Base-by-base conservation (phyloP, 2,888 invertebrate species). In the Nephrocerus scutellatus region DNA sequence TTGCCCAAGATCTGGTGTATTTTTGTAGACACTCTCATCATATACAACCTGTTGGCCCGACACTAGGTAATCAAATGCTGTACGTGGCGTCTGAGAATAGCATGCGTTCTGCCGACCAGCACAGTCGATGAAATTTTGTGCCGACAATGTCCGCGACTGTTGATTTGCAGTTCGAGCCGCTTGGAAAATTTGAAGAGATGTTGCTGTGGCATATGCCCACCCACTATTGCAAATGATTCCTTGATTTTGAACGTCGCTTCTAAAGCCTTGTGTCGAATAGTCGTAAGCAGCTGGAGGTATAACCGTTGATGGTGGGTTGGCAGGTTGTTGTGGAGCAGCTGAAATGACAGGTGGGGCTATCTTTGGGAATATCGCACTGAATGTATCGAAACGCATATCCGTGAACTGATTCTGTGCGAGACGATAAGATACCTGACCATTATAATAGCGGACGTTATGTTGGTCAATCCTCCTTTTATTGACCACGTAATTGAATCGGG, bases 41-140 rank as follows among this genome's bases (percentile, higher is more conserved):
- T 88, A 85, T 51, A 95, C 75, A 44, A 87, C 87, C 36, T 72
- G 73, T 59, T 80, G 79, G 5, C 39, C 10, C 40, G 76, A 75
- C 57, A 76, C 79, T 52, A 89, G 74, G 64, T 88, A 89, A 55
- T 78, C 72, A 72, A 88, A 89, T 37, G 87, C 88, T 54, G 79
- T 73, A 69, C 87, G 84, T 59, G 76, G 74, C 22, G 79, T 63
- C 46, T 91, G 91, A 0, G 40, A 57, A 15, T 80, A 78, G 70
- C 92, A 92, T 22, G 84, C 77, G 0, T 32, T 48, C 3, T 47
- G 39, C 13, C 47, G 39, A n/a, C 59, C 58, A n/a, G 61, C 57
- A 62, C 92, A 93, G 70, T 93, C 91, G 39, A 93, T 74, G 41
- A 93, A 71, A 68, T 90, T 88, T 71, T 93, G 91, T 64, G 91